phyloP scores from a whole-genome alignment of 1,140 invertebrate genomes.

The Nasonia longicornis region DNA sequence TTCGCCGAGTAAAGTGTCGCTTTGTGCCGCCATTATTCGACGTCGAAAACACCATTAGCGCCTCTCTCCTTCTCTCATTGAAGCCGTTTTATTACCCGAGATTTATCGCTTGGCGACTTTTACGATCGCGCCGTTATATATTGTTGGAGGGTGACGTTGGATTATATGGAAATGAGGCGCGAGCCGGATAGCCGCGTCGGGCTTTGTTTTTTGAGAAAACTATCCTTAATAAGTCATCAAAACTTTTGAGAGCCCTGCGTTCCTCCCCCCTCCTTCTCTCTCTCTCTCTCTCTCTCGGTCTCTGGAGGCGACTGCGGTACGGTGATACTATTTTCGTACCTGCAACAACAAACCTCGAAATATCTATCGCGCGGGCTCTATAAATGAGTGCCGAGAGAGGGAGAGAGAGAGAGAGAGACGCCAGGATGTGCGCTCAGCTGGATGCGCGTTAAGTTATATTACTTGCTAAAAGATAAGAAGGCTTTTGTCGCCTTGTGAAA shows the following conservation, averaged over 20 bases:
- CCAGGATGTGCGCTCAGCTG: background rate
- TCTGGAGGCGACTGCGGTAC: background rate
- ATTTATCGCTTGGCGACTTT: conserved; percentile 24
- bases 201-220: conserved; percentile 40
- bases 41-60: conserved; percentile 19
- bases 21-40: background rate
- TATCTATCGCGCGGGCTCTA: conserved; percentile 7
- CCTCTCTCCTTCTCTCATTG: background rate
- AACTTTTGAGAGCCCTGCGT: conserved; percentile 1
- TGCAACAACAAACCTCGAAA: conserved; percentile 36
- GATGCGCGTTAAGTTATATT: background rate
- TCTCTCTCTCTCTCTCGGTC: no score
- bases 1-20: conserved; percentile 4
- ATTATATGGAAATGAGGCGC: conserved; percentile 28
- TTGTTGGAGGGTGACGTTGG: conserved; percentile 34
- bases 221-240: conserved; percentile 37
- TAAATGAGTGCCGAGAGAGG: background rate
- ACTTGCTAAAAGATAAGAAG: conserved; percentile 16
- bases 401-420: background rate
- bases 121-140: background rate
- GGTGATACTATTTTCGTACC: conserved; percentile 31
- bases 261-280: no score
- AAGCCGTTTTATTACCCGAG: background rate
- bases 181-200: conserved; percentile 33
- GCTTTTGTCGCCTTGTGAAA: no score